These are phyloP conservation scores for Corapipo altera DNA, from an alignment of 2,113 vertebrate species.

Conservation along the genomic window DNA sequence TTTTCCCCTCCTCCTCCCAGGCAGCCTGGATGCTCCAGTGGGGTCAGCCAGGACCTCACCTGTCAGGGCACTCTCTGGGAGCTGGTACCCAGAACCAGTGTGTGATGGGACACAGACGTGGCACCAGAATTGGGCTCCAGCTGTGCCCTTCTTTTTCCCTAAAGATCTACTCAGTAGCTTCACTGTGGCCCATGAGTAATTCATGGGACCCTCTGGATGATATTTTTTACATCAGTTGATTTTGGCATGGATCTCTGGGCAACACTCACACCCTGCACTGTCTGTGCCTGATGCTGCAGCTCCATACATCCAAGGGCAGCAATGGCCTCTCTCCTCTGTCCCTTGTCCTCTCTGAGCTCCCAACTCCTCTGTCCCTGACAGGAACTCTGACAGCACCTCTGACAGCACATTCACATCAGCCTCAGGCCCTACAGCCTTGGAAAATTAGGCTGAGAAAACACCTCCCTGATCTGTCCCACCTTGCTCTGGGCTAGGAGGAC, in stretches of 20 bases:
- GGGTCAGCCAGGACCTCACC: neutral
- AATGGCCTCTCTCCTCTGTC: neutral
- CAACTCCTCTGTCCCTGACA: neutral
- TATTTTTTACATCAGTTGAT: neutral
- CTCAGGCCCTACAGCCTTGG: neutral
- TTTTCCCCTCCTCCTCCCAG: neutral
- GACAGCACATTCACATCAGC: neutral
- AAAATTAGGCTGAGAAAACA: neutral
- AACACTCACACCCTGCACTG: accelerated
- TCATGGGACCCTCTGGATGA: neutral
- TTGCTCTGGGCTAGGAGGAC: neutral
- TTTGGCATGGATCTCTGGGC: neutral
- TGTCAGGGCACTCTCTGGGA: neutral
- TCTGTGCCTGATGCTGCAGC: neutral
- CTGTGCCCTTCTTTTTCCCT: neutral
- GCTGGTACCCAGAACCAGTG: neutral
- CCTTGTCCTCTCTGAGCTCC: neutral
- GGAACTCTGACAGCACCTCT: neutral
- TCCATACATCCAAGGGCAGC: neutral
- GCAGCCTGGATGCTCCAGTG: neutral
- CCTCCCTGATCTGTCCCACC: neutral
- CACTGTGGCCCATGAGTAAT: accelerated
- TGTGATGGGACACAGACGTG: neutral
- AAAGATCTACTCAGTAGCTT: neutral
- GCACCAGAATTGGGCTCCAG: neutral